Evolutionary conservation across 53 echinoderm and acorn worm genomes (phyloP).

Genomic region (Holothuria leucospilota): DNA sequence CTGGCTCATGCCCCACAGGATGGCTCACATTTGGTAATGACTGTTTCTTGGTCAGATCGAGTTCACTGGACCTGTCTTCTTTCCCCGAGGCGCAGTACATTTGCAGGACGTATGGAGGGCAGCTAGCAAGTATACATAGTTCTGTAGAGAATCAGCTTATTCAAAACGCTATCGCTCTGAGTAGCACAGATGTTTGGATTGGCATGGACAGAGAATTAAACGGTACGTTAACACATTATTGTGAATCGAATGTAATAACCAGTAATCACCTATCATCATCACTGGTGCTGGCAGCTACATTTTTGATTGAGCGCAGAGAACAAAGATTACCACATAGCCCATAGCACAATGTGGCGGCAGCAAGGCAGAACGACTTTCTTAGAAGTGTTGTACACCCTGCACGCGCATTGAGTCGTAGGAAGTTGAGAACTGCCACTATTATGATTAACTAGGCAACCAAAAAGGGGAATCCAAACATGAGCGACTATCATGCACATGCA

Average conservation of each 20-base stretch:
- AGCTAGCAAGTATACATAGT: slow-evolving; percentile 74
- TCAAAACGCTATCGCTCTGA: slow-evolving; percentile 12
- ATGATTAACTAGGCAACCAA: no score
- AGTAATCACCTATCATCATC: no score
- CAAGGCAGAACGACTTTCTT: no score
- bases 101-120: slow-evolving; percentile 64
- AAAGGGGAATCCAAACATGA: no score
- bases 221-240: slow-evolving; percentile 54
- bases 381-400: no score
- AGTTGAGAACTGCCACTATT: no score
- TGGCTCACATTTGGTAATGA: slow-evolving; percentile 76
- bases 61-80: slow-evolving; percentile 31
- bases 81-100: slow-evolving; percentile 85
- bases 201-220: slow-evolving; percentile 74
- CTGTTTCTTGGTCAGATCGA: slow-evolving; percentile 60
- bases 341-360: no score
- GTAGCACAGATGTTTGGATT: slow-evolving; percentile 70
- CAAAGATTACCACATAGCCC: no score
- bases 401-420: no score
- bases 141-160: slow-evolving; percentile 73
- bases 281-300: neutral
- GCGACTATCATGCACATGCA: no score
- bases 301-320: no score
- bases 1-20: slow-evolving; percentile 74
- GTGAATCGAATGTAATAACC: no score